Conservation (phyloP, 2,888 invertebrate genomes). For the Yponomeuta evonymella region DNA sequence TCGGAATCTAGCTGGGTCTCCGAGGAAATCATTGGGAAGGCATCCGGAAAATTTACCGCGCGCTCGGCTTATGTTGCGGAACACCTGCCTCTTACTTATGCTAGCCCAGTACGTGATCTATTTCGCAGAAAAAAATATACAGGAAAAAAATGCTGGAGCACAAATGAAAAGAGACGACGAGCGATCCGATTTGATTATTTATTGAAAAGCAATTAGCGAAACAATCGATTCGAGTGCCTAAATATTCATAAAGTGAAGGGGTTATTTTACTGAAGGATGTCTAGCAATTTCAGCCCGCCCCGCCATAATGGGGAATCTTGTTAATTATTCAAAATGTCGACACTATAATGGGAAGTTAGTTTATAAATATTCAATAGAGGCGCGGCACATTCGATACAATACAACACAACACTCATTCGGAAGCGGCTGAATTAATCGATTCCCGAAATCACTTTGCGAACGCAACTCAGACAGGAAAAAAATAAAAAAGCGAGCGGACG, state of each 20-base stretch:
- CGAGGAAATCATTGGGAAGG: conserved; percentile 87
- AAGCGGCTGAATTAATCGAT: conserved; percentile 14
- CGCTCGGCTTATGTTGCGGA: conserved; percentile 65
- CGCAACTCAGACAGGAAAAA: conserved; percentile 2
- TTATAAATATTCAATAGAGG: conserved; percentile 62
- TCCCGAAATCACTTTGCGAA: conserved; percentile 5
- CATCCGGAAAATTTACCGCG: conserved; percentile 81
- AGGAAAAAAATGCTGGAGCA: background rate
- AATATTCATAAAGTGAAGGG: conserved; percentile 45
- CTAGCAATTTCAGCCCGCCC: conserved; percentile 44
- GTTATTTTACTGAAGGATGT: conserved; percentile 43
- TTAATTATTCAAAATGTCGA: conserved; percentile 70
- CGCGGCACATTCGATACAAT: conserved; percentile 31
- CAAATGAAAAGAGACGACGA: conserved; percentile 22
- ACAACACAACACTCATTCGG: conserved; percentile 15
- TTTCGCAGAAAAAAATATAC: conserved; percentile 33
- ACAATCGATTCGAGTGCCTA: conserved; percentile 28
- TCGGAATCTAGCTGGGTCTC: conserved; percentile 79
- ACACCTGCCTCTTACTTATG: conserved; percentile 67
- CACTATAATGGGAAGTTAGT: conserved; percentile 57
- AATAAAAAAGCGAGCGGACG: conserved; percentile 9
- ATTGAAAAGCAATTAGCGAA: conserved; percentile 29
- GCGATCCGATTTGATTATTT: conserved; percentile 4
- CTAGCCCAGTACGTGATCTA: conserved; percentile 61
- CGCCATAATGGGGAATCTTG: conserved; percentile 43